Evolutionary conservation across 2,888 invertebrate species (phyloP), one percentile per base, ranked within the genome.

Genomic region (Drosophila paramelanica): DNA sequence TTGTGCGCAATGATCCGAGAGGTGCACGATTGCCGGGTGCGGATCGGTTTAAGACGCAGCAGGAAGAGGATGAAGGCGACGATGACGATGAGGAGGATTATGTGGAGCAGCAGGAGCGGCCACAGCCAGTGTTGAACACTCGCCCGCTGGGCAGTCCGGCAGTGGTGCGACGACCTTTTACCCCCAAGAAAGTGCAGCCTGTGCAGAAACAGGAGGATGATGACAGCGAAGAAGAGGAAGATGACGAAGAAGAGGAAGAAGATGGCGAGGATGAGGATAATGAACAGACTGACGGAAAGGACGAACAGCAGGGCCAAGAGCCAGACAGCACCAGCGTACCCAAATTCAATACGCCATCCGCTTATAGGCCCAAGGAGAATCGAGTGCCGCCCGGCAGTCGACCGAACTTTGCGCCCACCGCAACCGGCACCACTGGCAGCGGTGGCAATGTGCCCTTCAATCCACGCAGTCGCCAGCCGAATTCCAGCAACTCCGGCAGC

Each of bases 31-130:
- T 90, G n/a, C 88, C 87, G 0, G 86, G 79, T 13, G 46, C 78
- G 0, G 83, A 88, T 33, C 86, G 83, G 5, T 90, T 90, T 51
- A 88, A 88, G 59, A 43, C 75, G 41, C 64, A 70, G 11, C 51
- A 70, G 6, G 42, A 39, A 5, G 58, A 69, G 5, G 23, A 56
- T 3, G 62, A 65, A 1, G 57, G 51, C 1, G 71, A 56, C 7
- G 73, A 53, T 1, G 45, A 51, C 3, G 62, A 68, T 1, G 73
- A 77, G 4, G 75, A 79, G 6, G 70, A 79, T 1, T 59, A 76
- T 10, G 73, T 77, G 5, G 72, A 66, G 27, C 71, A 79, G 6
- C 66, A 78, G 20, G 81, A 78, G n/a, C 67, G 74, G 5, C 71
- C 76, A n/a, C 45, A 72, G 7, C 59, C 77, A 1, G 61, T 57